Evolutionary conservation across 1,140 invertebrate genomes (phyloP).

Genomic region (Pararge aegeria): DNA sequence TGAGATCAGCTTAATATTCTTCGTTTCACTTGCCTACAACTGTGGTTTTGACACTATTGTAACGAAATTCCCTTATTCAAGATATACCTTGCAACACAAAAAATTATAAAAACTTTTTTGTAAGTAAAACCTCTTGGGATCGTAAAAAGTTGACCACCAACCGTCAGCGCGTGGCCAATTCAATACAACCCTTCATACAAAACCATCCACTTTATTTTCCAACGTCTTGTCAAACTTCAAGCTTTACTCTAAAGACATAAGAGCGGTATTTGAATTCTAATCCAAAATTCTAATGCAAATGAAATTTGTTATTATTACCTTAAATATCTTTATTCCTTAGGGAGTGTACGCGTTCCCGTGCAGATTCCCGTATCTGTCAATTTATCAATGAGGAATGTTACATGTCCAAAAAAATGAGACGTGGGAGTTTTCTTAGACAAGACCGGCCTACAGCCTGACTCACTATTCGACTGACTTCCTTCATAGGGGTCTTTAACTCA

Average conservation of each 20-base stretch:
- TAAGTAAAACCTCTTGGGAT: not conserved
- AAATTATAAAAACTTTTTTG: not conserved
- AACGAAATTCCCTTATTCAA: too few species aligned
- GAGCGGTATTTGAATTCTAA: not conserved
- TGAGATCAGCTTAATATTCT: too few species aligned
- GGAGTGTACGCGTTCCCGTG: conserved; percentile 18
- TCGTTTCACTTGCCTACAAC: too few species aligned
- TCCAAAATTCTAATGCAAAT: not conserved
- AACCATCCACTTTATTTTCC: not conserved
- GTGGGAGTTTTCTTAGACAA: not conserved
- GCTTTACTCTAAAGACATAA: not conserved
- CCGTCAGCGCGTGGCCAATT: conserved; percentile 35
- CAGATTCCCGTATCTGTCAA: conserved; percentile 4
- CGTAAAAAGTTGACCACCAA: conserved; percentile 22
- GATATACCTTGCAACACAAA: too few species aligned
- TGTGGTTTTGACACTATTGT: too few species aligned
- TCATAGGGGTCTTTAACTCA: not conserved
- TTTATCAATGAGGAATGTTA: conserved; percentile 23
- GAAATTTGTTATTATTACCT: not conserved
- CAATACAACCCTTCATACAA: conserved; percentile 10
- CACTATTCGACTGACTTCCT: not conserved
- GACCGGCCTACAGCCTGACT: not conserved
- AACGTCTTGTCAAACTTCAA: not conserved
- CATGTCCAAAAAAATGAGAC: conserved; percentile 17
- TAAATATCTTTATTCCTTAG: conserved; percentile 29